Evolutionary conservation across 2,113 vertebrate genomes (phyloP).

Genomic region (Tragelaphus scriptus): DNA sequence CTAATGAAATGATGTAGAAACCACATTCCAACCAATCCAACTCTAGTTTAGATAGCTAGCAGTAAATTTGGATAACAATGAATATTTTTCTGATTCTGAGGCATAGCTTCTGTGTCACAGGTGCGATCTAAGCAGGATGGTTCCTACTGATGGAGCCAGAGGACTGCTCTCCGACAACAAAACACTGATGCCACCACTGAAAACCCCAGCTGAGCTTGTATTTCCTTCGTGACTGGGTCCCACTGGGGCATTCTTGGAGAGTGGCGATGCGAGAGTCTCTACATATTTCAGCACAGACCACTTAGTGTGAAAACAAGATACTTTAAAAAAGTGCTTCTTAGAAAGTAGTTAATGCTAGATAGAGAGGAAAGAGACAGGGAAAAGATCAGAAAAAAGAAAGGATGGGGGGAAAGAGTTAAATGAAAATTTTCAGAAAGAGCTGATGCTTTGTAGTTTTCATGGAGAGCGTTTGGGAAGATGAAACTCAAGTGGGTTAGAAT

Average conservation of each 20-base stretch:
- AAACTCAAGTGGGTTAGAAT: not conserved
- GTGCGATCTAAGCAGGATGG: not conserved
- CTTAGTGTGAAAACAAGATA: not conserved
- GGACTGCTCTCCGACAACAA: accelerated
- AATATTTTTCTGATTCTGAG: not conserved
- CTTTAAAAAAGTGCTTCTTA: not conserved
- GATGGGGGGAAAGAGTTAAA: not conserved
- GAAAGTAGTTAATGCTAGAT: not conserved
- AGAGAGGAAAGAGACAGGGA: not conserved
- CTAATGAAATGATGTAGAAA: not conserved
- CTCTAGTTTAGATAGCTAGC: not conserved
- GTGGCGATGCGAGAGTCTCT: accelerated
- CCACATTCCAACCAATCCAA: not conserved
- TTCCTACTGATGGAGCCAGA: not conserved
- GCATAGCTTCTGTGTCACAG: not conserved
- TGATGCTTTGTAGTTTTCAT: not conserved
- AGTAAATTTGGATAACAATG: not conserved
- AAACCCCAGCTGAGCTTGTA: not conserved
- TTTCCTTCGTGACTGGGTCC: no score
- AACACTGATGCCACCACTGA: accelerated
- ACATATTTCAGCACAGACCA: not conserved
- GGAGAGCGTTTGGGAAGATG: not conserved
- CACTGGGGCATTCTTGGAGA: no score
- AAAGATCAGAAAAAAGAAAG: not conserved
- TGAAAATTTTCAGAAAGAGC: not conserved